Evolutionary conservation across 2,113 vertebrate species (phyloP), one percentile per base, ranked within the genome.

Genomic region (Cardinalis cardinalis): DNA sequence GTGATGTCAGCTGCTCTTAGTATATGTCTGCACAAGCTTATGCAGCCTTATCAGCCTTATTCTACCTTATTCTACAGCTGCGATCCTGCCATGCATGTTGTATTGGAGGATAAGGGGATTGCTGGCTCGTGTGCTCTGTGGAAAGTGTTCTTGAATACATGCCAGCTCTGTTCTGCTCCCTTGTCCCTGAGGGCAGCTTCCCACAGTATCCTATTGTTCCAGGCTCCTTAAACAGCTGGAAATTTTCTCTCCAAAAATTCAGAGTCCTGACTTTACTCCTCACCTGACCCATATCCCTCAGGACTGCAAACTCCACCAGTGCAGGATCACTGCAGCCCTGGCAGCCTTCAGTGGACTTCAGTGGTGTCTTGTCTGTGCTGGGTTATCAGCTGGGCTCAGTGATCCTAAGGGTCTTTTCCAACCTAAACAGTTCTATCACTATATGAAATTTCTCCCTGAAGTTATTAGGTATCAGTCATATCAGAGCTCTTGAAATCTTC

Each of bases 21-120:
- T 8, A 3, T n/a, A 13, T 46, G 8, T 38, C 34, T 79, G 36
- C 26, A 31, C 14, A 53, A 80, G 21, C 12, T 75, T 49, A 9
- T 14, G 6, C 31, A 84, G 51, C 41, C 26, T 70, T 69, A 14
- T 4, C 31, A 84, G 51, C 41, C 26, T 70, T 69, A 14, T 4
- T 7, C 17, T 61, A 4, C 43, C 18, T 72, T n/a, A 31, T 68
- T 40, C 80, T 61, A 20, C 66, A 32, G 2, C 29, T 46, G 29
- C 48, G 89, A 0, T 29, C 53, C 2, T 2, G 9, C 59, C 52
- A 3, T 20, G 15, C 11, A 6, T 18, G 26, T 29, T 17, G 8
- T n/a, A 12, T 15, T 59, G 52, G 25, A 26, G 11, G 6, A 3
- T 4, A 19, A 66, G 32, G 61, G 20, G 46, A 19, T 68, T 75